Evolutionary conservation across 2,888 invertebrate species (phyloP), one percentile per base, ranked within the genome.

Genomic region (Therioaphis trifolii): DNA sequence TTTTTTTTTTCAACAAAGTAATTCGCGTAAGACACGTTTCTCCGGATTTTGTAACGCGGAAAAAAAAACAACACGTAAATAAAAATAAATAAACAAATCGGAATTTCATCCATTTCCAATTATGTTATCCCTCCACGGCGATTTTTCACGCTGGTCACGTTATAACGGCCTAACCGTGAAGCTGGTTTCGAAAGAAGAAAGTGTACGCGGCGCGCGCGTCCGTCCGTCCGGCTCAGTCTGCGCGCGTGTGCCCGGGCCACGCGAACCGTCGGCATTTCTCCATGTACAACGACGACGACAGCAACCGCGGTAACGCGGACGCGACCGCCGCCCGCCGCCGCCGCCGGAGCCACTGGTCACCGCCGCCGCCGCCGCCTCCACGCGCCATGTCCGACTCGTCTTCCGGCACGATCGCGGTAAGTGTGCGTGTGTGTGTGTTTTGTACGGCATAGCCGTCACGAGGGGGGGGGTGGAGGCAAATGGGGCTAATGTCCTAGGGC

Each of bases 131-230:
- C 35, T 69, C 69, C 71, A 21, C 18, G 46, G 46, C 58, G 71
- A 80, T 80, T 80, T 72, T 80, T 58, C 80, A 80, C 80, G 80
- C 58, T 49, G 80, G 80, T 72, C 80, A 71, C 79, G 68, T 79
- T 79, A 79, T 68, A 18, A 40, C 68, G n/a, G n/a, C n/a, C n/a
- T n/a, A n/a, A n/a, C 49, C 68, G 78, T 68, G 66, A 68, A 71
- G 69, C 55, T 55, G 69, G 69, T 79, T 68, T 79, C 79, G 79
- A 79, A 79, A 79, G 79, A 79, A 79, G 79, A 79, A 79, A 79
- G 80, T 61, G 72, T 35, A n/a, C 18, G n/a, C 15, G 2, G 0
- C n/a, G 40, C 66, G 61, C 27, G 12, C 61, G 14, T 15, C 58
- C 21, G 21, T 15, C 52, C 15, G 52, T 15, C 52, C 15, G 18